Conservation (phyloP, 2,888 invertebrate species). For the Drosophila histrio region DNA sequence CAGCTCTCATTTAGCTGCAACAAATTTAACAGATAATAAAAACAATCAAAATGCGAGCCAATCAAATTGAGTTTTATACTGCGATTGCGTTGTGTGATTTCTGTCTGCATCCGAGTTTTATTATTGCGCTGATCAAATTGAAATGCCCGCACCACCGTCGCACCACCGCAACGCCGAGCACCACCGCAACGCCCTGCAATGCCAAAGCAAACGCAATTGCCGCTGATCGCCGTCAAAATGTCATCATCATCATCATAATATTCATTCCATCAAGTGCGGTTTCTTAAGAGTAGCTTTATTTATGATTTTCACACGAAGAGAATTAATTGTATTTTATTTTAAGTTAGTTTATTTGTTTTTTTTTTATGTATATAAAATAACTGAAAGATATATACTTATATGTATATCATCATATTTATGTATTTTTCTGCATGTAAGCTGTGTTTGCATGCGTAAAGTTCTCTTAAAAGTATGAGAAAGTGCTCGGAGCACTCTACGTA, state of each 20-base stretch:
- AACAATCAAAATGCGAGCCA: conserved; percentile 42
- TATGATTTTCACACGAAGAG: conserved; percentile 39
- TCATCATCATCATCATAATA: no score
- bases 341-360: conserved; percentile 37
- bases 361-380: conserved; percentile 15
- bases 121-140: conserved; percentile 46
- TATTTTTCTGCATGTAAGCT: conserved; percentile 60
- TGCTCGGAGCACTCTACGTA: conserved; percentile 46
- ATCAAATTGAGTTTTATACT: conserved; percentile 41
- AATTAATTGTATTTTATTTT: conserved; percentile 38
- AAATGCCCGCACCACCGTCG: conserved; percentile 30
- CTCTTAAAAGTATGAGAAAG: conserved; percentile 36
- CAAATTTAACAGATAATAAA: conserved; percentile 58
- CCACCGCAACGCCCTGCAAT: conserved; percentile 4
- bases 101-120: conserved; percentile 53
- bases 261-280: conserved; percentile 49
- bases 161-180: conserved; percentile 10
- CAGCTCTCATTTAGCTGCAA: conserved; percentile 60
- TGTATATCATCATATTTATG: conserved; percentile 46
- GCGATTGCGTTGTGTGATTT: conserved; percentile 47
- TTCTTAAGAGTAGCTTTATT: conserved; percentile 48
- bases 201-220: conserved; percentile 13
- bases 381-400: conserved; percentile 18
- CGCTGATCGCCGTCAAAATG: conserved; percentile 8
- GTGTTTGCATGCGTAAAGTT: conserved; percentile 56